Conservation (phyloP, 2,888 invertebrate genomes). For the Zootermopsis nevadensis region DNA sequence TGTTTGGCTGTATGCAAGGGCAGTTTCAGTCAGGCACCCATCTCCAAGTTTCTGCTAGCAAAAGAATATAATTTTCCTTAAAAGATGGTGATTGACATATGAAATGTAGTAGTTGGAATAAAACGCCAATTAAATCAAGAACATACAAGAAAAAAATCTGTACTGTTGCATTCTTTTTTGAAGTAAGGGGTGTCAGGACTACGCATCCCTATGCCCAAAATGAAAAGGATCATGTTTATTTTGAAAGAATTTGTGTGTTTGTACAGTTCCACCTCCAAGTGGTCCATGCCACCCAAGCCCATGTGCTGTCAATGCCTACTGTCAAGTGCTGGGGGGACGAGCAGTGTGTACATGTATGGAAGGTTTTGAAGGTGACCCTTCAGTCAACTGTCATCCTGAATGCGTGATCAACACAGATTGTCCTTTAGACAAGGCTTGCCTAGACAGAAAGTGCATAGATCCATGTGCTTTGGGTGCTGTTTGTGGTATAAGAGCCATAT, state of each 20-base stretch:
- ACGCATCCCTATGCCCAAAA: too few species aligned
- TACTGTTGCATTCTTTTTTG: too few species aligned
- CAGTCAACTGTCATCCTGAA: conserved; percentile 71
- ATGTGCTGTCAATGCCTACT: conserved; percentile 84
- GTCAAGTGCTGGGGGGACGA: conserved; percentile 75
- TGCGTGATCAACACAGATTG: conserved; percentile 88
- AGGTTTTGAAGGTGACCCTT: conserved; percentile 84
- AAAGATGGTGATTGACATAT: too few species aligned
- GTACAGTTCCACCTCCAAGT: conserved; percentile 57
- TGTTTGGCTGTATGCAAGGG: too few species aligned
- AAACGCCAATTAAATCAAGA: too few species aligned
- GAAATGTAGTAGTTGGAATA: too few species aligned
- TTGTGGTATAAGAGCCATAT: conserved; percentile 85
- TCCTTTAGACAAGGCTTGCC: conserved; percentile 77
- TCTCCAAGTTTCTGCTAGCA: too few species aligned
- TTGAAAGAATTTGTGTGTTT: neutral
- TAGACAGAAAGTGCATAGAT: conserved; percentile 65
- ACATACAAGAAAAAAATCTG: too few species aligned
- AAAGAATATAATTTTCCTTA: too few species aligned
- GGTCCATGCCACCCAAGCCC: conserved; percentile 80
- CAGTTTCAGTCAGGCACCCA: too few species aligned
- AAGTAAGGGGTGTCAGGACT: too few species aligned
- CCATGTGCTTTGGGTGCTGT: conserved; percentile 61
- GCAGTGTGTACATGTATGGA: conserved; percentile 83
- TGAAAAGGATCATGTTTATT: too few species aligned